Base-by-base conservation (phyloP, 35 echinoderm and acorn worm genomes). In the Diadema setosum region DNA sequence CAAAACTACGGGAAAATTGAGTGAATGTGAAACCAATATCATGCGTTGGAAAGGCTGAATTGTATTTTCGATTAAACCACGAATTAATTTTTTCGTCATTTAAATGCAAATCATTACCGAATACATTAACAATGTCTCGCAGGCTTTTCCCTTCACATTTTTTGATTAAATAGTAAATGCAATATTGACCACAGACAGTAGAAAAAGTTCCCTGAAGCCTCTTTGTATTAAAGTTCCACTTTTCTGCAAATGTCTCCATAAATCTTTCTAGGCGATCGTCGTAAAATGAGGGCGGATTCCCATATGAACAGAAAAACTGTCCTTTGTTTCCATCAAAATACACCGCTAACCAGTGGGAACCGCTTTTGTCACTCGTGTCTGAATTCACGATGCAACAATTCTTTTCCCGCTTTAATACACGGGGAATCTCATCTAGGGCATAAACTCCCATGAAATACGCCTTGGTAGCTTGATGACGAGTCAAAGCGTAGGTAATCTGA, bases 101-200 rank as follows among this genome's bases (percentile, higher is more conserved):
- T 78, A 17, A 2, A 78, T 42, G 16, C 23, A 78, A 44, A 44
- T 42, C 73, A 41, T 42, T 4, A 15, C 73, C 34, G 44, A 44
- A 78, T n/a, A 78, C 9, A 15, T 78, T 44, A 26, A 41, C 73
- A 78, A 78, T 41, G 37, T 39, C 11, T 44, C 21, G 39, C 35
- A 78, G 8, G 2, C 20, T 41, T 34, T 78, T 83, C 41, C 63
- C 88, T 83, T 39, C 80, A 67, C 14, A 37, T 49, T 12, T 52
- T 58, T 43, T 65, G 37, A 37, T 46, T 36, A 70, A 67, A 90
- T 59, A 90, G 41, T 64, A 90, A 41, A 78, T 29, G 42, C 88
- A 90, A 39, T 90, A 83, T 33, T 90, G 88, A 36, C 80, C 80
- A 50, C 88, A 90, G 18, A 90, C 80, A 29, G 76, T 90, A 21